A percentile compares a stretch with the other conserved stretches of the same genome.
Evolutionary conservation across 1,140 invertebrate species (phyloP).

Genomic region (Sipha flava): DNA sequence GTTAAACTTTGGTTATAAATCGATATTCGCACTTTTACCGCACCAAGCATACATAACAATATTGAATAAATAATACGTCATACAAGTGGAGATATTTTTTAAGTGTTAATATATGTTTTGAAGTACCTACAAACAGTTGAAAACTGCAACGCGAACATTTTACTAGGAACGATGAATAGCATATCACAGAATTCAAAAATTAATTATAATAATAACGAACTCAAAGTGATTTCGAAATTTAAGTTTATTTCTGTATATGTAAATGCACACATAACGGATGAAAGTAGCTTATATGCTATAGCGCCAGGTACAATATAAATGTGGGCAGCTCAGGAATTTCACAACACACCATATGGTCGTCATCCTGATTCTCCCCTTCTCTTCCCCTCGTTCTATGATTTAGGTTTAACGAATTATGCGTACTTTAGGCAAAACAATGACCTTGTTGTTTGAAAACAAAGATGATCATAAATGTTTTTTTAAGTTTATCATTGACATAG

Average conservation of each 20-base stretch:
- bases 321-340: constrained; percentile 27
- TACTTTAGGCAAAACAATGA: neutral
- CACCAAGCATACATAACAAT: neutral
- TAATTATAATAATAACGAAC: neutral
- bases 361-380: neutral
- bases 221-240: neutral
- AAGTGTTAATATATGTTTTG: neutral
- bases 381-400: neutral
- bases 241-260: neutral
- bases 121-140: neutral
- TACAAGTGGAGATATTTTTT: neutral
- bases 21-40: neutral
- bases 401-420: constrained; percentile 9
- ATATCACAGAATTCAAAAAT: neutral
- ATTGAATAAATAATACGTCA: too few species aligned
- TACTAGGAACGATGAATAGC: neutral
- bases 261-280: constrained; percentile 17
- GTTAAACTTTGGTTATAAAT: neutral
- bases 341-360: constrained; percentile 30
- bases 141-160: neutral
- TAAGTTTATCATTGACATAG: neutral
- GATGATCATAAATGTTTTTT: neutral
- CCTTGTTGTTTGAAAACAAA: neutral
- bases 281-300: constrained; percentile 2
- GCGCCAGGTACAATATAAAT: constrained; percentile 25